Evolutionary conservation across 2,113 vertebrate genomes (phyloP).

Genomic region (Gorsachius goisagi): DNA sequence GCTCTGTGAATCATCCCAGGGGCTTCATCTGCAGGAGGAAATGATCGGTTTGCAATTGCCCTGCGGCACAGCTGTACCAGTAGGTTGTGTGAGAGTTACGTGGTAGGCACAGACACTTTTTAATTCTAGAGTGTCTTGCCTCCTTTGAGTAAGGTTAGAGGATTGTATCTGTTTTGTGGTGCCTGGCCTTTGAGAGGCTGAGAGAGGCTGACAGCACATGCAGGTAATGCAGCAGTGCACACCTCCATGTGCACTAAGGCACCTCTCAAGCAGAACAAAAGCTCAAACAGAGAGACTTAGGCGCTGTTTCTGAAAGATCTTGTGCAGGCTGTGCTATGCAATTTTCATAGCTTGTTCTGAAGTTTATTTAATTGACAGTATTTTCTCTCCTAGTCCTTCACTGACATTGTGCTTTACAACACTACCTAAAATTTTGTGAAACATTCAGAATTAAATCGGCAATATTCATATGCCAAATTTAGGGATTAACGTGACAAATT

Average conservation of each 20-base stretch:
- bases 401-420: not conserved
- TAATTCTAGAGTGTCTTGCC: not conserved
- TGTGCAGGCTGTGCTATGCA: not conserved
- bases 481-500: not conserved
- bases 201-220: not conserved
- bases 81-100: fast-evolving
- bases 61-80: not conserved
- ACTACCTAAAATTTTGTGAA: not conserved
- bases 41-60: not conserved
- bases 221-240: not conserved
- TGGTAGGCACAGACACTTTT: not conserved
- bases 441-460: not conserved
- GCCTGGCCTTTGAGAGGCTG: not conserved
- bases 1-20: not conserved
- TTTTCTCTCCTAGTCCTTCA: not conserved
- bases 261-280: not conserved
- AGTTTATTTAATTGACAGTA: not conserved
- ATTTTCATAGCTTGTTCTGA: not conserved
- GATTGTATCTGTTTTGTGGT: not conserved
- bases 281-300: not conserved
- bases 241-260: not conserved
- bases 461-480: not conserved
- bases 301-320: not conserved
- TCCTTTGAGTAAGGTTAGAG: not conserved
- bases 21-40: not conserved